Evolutionary conservation across 2,888 invertebrate species (phyloP).

Genomic region (Chaetogeoica ovagalla): DNA sequence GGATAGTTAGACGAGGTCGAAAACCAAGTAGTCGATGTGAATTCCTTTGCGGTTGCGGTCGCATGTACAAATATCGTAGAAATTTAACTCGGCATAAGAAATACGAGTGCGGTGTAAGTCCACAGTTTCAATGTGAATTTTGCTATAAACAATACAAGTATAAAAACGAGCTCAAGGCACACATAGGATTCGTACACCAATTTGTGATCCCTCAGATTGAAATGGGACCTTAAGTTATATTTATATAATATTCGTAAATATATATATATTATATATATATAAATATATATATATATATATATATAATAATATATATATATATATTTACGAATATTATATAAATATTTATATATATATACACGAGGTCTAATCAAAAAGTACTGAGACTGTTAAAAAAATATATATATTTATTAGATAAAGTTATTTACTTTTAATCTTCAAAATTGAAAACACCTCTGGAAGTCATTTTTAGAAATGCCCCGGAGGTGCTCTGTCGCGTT

Average conservation of each 20-base stretch:
- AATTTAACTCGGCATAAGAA: conserved; percentile 58
- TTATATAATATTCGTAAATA: background rate
- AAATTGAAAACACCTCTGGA: too few relatives aligned
- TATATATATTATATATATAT: background rate
- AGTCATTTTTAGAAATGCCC: too few relatives aligned
- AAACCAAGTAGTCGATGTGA: conserved; percentile 23
- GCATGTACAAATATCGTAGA: conserved; percentile 60
- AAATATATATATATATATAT: too few relatives aligned
- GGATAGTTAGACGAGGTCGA: background rate
- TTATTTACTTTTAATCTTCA: too few relatives aligned
- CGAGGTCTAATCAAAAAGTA: too few relatives aligned
- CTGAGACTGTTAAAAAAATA: too few relatives aligned
- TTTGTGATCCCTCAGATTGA: conserved; percentile 28
- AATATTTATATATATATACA: too few relatives aligned
- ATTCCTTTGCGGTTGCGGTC: conserved; percentile 58
- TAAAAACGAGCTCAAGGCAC: conserved; percentile 52
- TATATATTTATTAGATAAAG: too few relatives aligned
- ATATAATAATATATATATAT: too few relatives aligned
- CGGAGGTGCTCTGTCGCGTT: too few relatives aligned
- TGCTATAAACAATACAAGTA: conserved; percentile 53
- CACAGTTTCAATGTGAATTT: conserved; percentile 54
- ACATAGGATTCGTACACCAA: conserved; percentile 54
- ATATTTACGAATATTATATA: too few relatives aligned
- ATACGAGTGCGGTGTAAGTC: conserved; percentile 57
- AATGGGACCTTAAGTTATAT: conserved; percentile 15